Evolutionary conservation across 2,888 invertebrate genomes (phyloP).

Genomic region (Limnephilus rhombicus): DNA sequence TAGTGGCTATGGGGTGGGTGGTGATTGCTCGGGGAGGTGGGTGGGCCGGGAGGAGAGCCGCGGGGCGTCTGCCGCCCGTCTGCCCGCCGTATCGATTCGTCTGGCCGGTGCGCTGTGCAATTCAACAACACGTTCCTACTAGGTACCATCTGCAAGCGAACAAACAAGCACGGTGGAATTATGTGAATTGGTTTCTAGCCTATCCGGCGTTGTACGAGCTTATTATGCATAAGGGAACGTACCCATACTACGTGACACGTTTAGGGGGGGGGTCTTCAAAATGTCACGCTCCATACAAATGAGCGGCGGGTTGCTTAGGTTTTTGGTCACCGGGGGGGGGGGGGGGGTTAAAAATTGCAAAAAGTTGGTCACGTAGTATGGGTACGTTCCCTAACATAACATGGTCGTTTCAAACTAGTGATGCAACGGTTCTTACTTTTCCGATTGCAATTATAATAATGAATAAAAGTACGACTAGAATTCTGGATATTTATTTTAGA

Average conservation of each 20-base stretch:
- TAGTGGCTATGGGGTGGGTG: background rate
- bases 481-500: no score
- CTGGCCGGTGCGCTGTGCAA: constrained; percentile 45
- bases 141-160: background rate
- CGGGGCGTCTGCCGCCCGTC: constrained; percentile 22
- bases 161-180: background rate
- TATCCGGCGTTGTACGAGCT: background rate
- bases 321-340: no score
- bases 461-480: background rate
- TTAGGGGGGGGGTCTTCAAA: no score
- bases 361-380: no score
- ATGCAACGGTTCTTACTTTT: background rate
- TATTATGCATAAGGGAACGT: no score
- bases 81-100: constrained; percentile 51
- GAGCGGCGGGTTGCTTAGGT: no score
- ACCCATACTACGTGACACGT: no score
- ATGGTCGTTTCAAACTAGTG: background rate
- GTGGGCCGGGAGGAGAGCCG: background rate
- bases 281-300: no score
- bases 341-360: no score
- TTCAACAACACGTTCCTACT: background rate
- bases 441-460: background rate
- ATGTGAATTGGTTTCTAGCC: background rate
- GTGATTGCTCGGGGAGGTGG: background rate
- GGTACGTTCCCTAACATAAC: no score